Conservation (phyloP, 2,888 invertebrate species). For the Mechanitis mazaeus region DNA sequence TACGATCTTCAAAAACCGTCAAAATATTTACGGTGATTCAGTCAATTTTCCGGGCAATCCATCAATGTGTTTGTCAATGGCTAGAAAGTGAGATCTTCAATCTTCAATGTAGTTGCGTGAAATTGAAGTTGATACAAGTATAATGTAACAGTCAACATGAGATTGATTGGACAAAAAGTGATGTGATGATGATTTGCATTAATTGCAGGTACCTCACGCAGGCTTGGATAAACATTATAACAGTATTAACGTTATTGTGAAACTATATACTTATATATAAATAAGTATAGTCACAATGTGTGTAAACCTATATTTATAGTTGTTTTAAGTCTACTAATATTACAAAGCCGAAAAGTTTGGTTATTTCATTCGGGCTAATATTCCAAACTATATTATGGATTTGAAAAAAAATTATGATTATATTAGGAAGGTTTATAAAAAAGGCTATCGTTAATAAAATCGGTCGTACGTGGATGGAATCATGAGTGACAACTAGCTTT, state of each 20-base stretch:
- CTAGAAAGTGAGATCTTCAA: conserved; percentile 54
- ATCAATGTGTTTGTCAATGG: conserved; percentile 49
- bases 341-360: too few species aligned
- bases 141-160: conserved; percentile 36
- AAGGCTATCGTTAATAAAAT: too few species aligned
- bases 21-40: conserved; percentile 70
- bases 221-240: not conserved
- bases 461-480: too few species aligned
- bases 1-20: conserved; percentile 63
- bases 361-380: too few species aligned
- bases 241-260: not conserved
- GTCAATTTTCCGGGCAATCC: conserved; percentile 68
- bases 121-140: conserved; percentile 63
- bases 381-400: too few species aligned
- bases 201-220: not conserved
- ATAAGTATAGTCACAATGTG: too few species aligned
- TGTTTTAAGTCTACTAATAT: too few species aligned
- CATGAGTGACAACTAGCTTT: too few species aligned
- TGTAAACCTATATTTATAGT: too few species aligned
- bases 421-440: too few species aligned
- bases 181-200: not conserved
- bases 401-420: too few species aligned
- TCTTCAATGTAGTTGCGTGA: conserved; percentile 54
- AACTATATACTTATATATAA: too few species aligned
- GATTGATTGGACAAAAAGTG: conserved; percentile 35